Evolutionary conservation across 53 echinoderm and acorn worm genomes (phyloP).

Genomic region (Mesocentrotus franciscanus): DNA sequence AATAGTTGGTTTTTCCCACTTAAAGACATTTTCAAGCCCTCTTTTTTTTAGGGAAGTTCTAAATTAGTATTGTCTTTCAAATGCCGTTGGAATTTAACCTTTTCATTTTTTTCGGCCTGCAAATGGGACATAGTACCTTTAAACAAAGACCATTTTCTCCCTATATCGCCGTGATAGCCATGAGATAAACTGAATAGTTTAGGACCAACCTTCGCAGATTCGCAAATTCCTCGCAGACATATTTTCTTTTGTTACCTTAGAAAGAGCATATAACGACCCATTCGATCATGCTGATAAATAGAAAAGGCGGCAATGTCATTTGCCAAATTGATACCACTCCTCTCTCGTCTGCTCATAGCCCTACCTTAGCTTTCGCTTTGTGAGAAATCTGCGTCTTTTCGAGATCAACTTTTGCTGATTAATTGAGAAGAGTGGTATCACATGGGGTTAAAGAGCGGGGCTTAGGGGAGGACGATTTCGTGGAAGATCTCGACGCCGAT

Average conservation of each 20-base stretch:
- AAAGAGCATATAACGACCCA: neutral
- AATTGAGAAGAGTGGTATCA: slow-evolving; percentile 34
- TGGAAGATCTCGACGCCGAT: neutral
- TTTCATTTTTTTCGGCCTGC: too few species aligned
- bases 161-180: neutral
- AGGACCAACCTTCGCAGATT: neutral
- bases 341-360: neutral
- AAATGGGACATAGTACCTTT: too few species aligned
- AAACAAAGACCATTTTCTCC: neutral
- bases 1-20: too few species aligned
- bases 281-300: neutral
- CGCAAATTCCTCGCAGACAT: neutral
- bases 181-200: neutral
- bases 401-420: neutral
- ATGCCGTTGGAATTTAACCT: too few species aligned
- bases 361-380: neutral
- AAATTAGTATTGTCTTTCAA: too few species aligned
- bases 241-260: neutral
- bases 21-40: too few species aligned
- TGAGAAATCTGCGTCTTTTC: neutral
- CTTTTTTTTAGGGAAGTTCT: too few species aligned
- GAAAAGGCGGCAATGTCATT: neutral
- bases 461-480: slow-evolving; percentile 18
- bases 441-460: slow-evolving; percentile 10
- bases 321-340: neutral